phyloP scores from a whole-genome alignment of 2,113 vertebrate species.

The Columbina picui region DNA sequence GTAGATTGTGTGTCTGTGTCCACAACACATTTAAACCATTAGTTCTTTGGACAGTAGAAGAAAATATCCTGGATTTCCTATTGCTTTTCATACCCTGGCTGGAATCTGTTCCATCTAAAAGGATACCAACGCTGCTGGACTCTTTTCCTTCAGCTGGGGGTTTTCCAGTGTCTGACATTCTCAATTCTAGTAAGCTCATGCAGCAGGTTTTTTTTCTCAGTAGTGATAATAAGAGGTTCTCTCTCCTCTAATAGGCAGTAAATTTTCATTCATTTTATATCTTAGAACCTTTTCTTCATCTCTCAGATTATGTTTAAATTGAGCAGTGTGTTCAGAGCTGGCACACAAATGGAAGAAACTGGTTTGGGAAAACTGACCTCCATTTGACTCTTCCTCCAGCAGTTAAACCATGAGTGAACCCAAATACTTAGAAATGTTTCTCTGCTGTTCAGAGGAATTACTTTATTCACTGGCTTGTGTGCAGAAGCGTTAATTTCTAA shows the following conservation, averaged over 20 bases:
- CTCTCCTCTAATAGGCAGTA: background rate
- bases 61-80: background rate
- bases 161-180: background rate
- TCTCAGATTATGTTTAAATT: background rate
- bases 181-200: background rate
- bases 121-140: background rate
- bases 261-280: background rate
- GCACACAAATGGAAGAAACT: background rate
- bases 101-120: background rate
- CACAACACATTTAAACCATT: background rate
- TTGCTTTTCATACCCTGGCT: background rate
- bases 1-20: background rate
- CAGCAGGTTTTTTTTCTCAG: background rate
- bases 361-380: background rate
- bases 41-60: background rate
- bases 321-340: background rate
- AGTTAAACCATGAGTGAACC: background rate
- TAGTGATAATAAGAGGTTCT: background rate
- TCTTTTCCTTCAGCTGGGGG: background rate
- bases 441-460: slow-evolving; percentile 21
- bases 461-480: background rate
- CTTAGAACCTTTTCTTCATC: background rate
- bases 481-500: background rate
- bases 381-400: slow-evolving; percentile 50
- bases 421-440: slow-evolving; percentile 4